Conservation (phyloP, 2,888 invertebrate species). For the Drosophila crucigera region DNA sequence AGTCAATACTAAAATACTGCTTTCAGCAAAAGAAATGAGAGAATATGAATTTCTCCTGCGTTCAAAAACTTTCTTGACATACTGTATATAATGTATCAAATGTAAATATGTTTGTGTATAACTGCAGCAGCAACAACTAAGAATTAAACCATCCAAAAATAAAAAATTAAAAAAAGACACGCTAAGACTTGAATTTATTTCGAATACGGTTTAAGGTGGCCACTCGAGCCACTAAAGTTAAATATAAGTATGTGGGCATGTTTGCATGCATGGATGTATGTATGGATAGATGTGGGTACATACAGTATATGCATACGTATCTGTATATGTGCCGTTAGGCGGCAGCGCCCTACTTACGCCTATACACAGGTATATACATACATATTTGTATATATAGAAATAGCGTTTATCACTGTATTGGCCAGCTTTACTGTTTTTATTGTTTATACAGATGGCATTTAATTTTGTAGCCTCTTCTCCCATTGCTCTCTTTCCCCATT, state of each 20-base stretch:
- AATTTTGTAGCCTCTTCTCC: constrained; percentile 19
- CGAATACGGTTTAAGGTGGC: constrained; percentile 48
- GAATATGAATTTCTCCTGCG: no score
- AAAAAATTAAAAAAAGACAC: constrained; percentile 12
- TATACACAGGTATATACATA: constrained; percentile 5
- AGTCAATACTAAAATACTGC: no score
- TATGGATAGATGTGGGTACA: constrained; percentile 1
- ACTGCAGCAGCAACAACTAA: constrained; percentile 33
- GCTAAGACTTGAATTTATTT: constrained; percentile 52
- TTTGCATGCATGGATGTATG: constrained; percentile 5
- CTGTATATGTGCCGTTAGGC: constrained; percentile 38
- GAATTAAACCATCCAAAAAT: constrained; percentile 38
- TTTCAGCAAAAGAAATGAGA: no score
- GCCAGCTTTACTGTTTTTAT: constrained; percentile 18
- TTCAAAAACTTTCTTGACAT: no score
- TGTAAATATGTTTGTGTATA: not conserved
- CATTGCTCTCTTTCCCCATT: not conserved
- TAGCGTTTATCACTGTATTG: constrained; percentile 15
- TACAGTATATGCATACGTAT: constrained; percentile 1
- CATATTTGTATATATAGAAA: constrained; percentile 18
- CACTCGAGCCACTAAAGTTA: constrained; percentile 41
- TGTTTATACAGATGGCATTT: constrained; percentile 52
- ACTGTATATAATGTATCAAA: constrained; percentile 3
- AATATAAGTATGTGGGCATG: not conserved
- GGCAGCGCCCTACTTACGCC: not conserved